Percentiles rank a stretch among this genome's conserved stretches.
These are phyloP conservation scores for Torymus aiolomorphi DNA, from an alignment of 2,888 invertebrate species.

Conservation along the genomic window DNA sequence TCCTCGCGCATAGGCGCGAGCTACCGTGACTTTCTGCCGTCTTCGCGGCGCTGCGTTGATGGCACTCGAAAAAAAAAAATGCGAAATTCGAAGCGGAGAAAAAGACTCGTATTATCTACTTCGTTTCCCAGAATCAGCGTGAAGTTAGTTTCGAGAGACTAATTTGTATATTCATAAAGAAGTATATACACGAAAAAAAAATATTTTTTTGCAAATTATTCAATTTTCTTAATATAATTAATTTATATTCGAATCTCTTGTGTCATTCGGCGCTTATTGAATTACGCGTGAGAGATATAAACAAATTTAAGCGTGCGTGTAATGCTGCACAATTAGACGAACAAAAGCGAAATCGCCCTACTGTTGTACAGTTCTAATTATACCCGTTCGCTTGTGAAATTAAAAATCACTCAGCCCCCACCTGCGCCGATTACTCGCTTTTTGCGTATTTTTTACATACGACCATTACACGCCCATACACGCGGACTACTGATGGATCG, in stretches of 20 bases:
- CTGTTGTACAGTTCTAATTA: no score
- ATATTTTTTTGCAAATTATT: no score
- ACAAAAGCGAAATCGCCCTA: no score
- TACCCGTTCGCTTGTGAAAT: neutral
- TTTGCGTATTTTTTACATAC: neutral
- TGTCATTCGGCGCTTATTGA: no score
- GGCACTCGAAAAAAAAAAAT: neutral
- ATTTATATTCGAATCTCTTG: no score
- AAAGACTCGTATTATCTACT: no score
- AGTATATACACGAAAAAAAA: no score
- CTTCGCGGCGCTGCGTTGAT: neutral
- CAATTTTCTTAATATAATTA: no score
- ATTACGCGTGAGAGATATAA: neutral
- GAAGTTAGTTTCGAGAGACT: no score
- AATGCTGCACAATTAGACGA: neutral
- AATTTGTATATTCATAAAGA: no score
- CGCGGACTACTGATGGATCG: neutral
- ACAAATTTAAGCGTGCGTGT: slow-evolving; percentile 1
- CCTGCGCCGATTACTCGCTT: neutral
- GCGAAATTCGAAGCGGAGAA: no score
- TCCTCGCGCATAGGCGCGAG: neutral
- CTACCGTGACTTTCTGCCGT: neutral
- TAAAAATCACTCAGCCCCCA: slow-evolving; percentile 15
- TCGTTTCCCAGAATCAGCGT: no score
- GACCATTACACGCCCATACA: neutral